A percentile compares a stretch with the other conserved stretches of the same genome.
These are phyloP conservation scores for Temnopleurus reevesii DNA, from an alignment of 53 echinoderm and acorn worm genomes.

Conservation along the genomic window DNA sequence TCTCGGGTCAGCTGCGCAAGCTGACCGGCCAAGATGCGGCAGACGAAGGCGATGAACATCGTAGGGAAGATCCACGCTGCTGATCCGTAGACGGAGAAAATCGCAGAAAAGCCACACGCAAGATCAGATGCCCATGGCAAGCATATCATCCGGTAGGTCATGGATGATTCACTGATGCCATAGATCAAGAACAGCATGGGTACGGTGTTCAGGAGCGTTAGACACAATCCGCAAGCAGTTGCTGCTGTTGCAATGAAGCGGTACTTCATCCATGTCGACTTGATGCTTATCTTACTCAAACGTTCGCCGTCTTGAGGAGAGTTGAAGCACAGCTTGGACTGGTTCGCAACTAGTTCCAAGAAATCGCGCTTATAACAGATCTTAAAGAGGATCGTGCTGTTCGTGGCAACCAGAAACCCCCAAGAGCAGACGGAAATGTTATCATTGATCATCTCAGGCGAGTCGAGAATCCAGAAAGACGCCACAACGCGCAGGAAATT, in stretches of 20 bases:
- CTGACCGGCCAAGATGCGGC: not conserved
- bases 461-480: not conserved
- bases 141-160: not conserved
- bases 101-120: not conserved
- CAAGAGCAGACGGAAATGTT: not conserved
- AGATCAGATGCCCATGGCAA: not conserved
- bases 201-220: not conserved
- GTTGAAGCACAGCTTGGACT: not conserved
- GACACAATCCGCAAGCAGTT: not conserved
- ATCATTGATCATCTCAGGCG: not conserved
- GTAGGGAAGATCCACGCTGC: not conserved
- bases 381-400: not conserved
- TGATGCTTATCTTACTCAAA: not conserved
- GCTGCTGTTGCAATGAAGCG: not conserved
- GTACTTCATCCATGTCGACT: not conserved
- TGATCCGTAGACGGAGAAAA: not conserved
- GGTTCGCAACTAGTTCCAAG: not conserved
- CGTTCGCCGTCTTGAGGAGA: not conserved
- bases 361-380: not conserved
- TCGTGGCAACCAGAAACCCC: conserved; percentile 7
- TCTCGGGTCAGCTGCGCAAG: not conserved
- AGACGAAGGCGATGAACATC: not conserved
- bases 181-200: not conserved
- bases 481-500: not conserved
- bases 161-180: not conserved